These are phyloP conservation scores for Drosophila ogumai DNA, from an alignment of 1,140 invertebrate genomes.

Conservation along the genomic window DNA sequence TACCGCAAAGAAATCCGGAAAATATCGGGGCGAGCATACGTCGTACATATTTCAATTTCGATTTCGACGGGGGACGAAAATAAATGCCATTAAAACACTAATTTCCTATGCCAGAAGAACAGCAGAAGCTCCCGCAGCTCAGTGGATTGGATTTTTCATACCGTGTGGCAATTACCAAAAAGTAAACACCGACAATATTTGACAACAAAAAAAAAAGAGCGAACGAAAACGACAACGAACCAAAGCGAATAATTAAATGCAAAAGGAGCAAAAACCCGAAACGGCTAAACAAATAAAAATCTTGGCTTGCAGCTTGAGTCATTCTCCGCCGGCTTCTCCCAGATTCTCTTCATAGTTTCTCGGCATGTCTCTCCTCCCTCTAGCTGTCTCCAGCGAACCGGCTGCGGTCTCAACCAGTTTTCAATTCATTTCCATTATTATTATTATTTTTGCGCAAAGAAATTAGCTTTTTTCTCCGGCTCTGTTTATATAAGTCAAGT, in stretches of 20 bases:
- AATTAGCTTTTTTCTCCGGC: slow-evolving; percentile 23
- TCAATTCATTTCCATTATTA: slow-evolving; percentile 64
- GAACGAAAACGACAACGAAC: slow-evolving; percentile 46
- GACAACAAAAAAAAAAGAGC: slow-evolving; percentile 11
- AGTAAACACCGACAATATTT: slow-evolving; percentile 49
- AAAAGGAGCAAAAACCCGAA: slow-evolving; percentile 36
- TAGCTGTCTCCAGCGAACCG: slow-evolving; percentile 28
- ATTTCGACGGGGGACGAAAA: slow-evolving; percentile 42
- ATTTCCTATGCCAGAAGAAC: slow-evolving; percentile 52
- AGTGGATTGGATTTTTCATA: slow-evolving; percentile 46
- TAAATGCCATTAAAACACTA: slow-evolving; percentile 55
- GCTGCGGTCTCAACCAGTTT: slow-evolving; percentile 63
- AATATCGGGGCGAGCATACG: slow-evolving; percentile 21
- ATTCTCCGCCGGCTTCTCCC: slow-evolving; percentile 61
- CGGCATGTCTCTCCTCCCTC: slow-evolving; percentile 12
- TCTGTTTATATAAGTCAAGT: slow-evolving; percentile 45
- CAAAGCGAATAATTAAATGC: slow-evolving; percentile 55
- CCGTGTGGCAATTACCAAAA: slow-evolving; percentile 66
- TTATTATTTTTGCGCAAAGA: slow-evolving; percentile 54
- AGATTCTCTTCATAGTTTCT: slow-evolving; percentile 37
- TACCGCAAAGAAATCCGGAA: slow-evolving; percentile 23
- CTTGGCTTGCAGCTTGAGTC: slow-evolving; percentile 62
- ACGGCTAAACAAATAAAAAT: slow-evolving; percentile 41
- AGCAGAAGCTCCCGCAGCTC: slow-evolving; percentile 16
- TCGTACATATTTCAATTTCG: slow-evolving; percentile 45